Percentiles rank a stretch among this genome's conserved stretches.
Conservation (phyloP, 2,113 vertebrate genomes). For the Telmatochromis brichardi region DNA sequence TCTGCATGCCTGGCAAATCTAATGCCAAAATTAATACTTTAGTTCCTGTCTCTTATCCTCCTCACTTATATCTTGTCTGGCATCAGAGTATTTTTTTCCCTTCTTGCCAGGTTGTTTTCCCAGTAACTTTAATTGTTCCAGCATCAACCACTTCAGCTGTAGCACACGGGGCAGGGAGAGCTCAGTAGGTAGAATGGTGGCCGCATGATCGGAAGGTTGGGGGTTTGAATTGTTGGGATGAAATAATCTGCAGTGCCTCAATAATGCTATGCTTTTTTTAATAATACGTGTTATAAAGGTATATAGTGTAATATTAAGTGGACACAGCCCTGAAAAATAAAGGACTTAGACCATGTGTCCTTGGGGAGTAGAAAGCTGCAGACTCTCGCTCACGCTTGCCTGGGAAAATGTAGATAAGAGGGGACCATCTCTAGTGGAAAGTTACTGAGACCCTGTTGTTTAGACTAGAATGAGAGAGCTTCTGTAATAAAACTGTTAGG, state of each 20-base stretch:
- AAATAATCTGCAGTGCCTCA: background rate
- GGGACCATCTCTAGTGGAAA: background rate
- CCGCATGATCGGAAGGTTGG: background rate
- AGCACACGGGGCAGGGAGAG: background rate
- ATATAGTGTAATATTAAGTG: background rate
- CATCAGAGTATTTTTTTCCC: background rate
- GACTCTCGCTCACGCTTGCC: background rate
- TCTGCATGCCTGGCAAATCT: background rate
- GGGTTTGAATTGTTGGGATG: background rate
- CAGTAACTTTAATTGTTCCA: background rate
- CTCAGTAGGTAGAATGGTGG: background rate
- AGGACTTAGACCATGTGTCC: background rate
- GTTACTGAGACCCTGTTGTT: background rate
- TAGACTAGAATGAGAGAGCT: background rate
- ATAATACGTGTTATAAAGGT: background rate
- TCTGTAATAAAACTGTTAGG: background rate
- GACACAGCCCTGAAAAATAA: background rate
- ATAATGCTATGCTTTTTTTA: background rate
- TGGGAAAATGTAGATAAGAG: background rate
- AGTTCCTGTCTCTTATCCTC: background rate
- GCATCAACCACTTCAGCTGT: background rate
- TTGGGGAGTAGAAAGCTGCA: background rate
- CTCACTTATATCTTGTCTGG: background rate
- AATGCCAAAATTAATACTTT: background rate
- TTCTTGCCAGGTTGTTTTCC: background rate